Percentiles rank a stretch among this genome's conserved stretches.
These are phyloP conservation scores for Urosaurus nigricauda DNA, from an alignment of 2,797 vertebrate species.

Conservation along the genomic window DNA sequence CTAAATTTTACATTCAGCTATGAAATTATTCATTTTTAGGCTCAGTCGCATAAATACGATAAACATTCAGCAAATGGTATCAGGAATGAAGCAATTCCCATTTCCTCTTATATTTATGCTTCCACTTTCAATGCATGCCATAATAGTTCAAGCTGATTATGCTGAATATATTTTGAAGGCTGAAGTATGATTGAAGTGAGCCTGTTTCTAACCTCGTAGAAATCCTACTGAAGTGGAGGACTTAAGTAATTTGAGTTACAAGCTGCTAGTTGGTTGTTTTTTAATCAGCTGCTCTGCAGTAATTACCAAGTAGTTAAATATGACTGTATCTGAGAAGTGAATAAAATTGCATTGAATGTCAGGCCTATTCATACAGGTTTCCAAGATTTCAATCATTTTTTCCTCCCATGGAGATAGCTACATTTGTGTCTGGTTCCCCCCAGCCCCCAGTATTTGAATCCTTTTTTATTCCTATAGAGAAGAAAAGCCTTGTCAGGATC, in stretches of 20 bases:
- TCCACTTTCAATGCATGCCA: not conserved
- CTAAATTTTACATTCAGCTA: conserved; percentile 10
- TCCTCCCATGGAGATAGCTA: not conserved
- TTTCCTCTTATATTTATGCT: conserved; percentile 27
- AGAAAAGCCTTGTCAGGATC: not conserved
- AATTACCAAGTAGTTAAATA: conserved; percentile 14
- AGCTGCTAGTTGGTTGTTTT: conserved; percentile 13
- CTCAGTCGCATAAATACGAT: not conserved
- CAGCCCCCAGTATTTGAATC: not conserved
- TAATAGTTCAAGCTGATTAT: not conserved
- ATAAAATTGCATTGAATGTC: conserved; percentile 12
- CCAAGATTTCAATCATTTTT: not conserved
- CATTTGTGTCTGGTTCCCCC: not conserved
- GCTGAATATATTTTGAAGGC: conserved; percentile 17
- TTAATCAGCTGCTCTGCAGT: conserved; percentile 25
- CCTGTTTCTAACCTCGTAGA: conserved; percentile 16
- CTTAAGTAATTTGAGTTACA: conserved; percentile 33
- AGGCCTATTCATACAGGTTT: not conserved
- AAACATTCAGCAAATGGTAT: not conserved
- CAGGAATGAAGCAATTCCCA: not conserved
- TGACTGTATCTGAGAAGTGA: conserved; percentile 27
- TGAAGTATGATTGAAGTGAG: conserved; percentile 21
- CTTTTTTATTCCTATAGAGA: not conserved
- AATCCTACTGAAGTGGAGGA: conserved; percentile 10
- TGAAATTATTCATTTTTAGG: not conserved